Evolutionary conservation across 1,140 invertebrate genomes (phyloP), one percentile per base, ranked within the genome.

Genomic region (Zaprionus kolodkinae): DNA sequence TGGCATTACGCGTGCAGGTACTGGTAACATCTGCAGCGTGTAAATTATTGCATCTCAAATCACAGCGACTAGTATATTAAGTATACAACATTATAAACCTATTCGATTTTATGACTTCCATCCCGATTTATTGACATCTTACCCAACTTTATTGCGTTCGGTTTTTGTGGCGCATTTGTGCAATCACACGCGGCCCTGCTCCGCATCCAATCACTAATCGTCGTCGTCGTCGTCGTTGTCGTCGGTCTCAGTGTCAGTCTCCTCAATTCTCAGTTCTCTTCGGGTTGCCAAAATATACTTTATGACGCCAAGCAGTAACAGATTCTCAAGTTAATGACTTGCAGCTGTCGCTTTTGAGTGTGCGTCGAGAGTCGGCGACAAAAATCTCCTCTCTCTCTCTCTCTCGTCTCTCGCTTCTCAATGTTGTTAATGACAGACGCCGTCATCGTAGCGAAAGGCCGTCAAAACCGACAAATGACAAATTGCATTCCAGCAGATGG

Each of bases 61-160:
- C 45, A 50, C 45, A 50, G 45, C 45, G 17, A 48, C 17, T 10
- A 50, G 17, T 50, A 50, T 69, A 36, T 30, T n/a, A 60, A 27
- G 45, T 61, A 11, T 35, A 38, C 52, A 15, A 40, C 69, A 60
- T 54, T 70, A 73, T 74, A 74, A 81, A 81, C 68, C 78, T 77
- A 74, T 81, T 55, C 60, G 59, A 57, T 81, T 81, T 81, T 81
- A 81, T 79, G 79, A 81, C 66, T 75, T 75, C 68, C 73, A 76
- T 67, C 65, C 78, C 80, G 67, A 81, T 81, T 81, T 81, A 81
- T 81, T 76, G 78, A 72, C 78, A 72, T 80, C n/a, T 66, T 63
- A 68, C 72, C 79, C 66, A 62, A 81, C 81, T 81, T 76, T 72
- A 81, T 81, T 81, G 78, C 80, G 60, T 43, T 61, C 62, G 33